These are phyloP conservation scores for Alosa sapidissima DNA, from an alignment of 2,797 vertebrate species.

Conservation along the genomic window DNA sequence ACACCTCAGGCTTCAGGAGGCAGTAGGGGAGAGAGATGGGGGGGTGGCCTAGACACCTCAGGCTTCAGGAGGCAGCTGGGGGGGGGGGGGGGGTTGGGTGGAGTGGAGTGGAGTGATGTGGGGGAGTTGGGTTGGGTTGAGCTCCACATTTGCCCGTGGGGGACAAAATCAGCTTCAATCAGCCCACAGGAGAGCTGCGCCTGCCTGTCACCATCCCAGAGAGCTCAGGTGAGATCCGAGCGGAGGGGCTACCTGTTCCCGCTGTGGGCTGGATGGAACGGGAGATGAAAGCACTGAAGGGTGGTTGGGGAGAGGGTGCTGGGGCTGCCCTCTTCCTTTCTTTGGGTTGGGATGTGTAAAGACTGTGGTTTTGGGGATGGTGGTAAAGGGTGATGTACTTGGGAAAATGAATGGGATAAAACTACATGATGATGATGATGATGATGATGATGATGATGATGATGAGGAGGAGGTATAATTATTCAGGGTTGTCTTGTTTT, in stretches of 20 bases:
- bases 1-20: constrained; percentile 31
- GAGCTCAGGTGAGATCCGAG: not conserved
- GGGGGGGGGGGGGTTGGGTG: not conserved
- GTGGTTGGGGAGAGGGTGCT: not conserved
- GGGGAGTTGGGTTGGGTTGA: not conserved
- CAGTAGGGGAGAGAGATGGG: not conserved
- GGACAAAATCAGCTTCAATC: not conserved
- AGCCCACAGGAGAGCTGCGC: not conserved
- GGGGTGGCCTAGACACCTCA: no score
- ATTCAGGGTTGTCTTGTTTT: constrained; percentile 27
- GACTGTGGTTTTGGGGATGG: not conserved
- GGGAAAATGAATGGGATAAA: not conserved
- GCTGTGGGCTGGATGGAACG: not conserved
- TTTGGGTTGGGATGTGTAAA: not conserved
- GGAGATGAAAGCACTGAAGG: not conserved
- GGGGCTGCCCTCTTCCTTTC: not conserved
- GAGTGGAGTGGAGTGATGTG: not conserved
- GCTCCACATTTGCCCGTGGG: not conserved
- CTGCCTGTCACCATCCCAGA: not conserved
- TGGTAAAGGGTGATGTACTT: not conserved
- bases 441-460: not conserved
- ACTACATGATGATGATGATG: not conserved
- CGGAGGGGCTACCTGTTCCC: not conserved
- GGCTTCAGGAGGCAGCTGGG: no score
- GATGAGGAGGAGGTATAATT: not conserved